Evolutionary conservation across 2,113 vertebrate genomes (phyloP), one percentile per base, ranked within the genome.

Genomic region (Cochlearius cochlearius): DNA sequence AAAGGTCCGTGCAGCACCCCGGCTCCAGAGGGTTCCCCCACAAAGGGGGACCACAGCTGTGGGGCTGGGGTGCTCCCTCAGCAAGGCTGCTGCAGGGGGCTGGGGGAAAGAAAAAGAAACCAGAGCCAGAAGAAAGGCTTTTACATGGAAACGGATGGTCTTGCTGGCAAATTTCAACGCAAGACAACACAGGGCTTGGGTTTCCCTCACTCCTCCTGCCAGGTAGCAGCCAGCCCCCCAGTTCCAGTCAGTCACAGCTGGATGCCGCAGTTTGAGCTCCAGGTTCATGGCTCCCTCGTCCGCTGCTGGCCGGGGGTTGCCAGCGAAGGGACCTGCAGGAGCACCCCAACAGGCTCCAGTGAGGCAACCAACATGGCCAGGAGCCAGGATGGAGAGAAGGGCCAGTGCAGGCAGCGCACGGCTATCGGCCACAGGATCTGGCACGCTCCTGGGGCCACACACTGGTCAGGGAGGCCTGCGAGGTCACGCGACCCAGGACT

Each of bases 21-120:
- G 2, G 29, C 1, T n/a, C 36, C 53, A 56, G 39, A 19, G 36
- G 43, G 15, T 23, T 2, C 5, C 7, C 5, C 10, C 0, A 0
- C 3, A 4, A 10, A 75, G 26, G 6, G 2, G 7, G 15, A 34
- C 16, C 32, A 47, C 14, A 64, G 34, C 63, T 11, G 34, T 18
- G 10, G 39, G 36, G 43, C n/a, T 50, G 47, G 32, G 38, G 8
- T 2, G 2, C 32, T 50, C 4, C 7, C 38, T 41, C 34, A 52
- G 12, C 11, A 45, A 85, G 36, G 21, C 47, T 72, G 85, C 41
- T 72, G 18, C 52, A 86, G 38, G 20, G 38, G 32, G 7, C 27
- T 55, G 13, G 30, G 47, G 20, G 10, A 63, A 59, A 55, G 25
- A 17, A 39, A 72, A 76, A 67, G 22, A 25, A 78, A 74, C 47